Base-by-base conservation (phyloP, 92 coral and sea anemone species). In the Desmophyllum pertusum region DNA sequence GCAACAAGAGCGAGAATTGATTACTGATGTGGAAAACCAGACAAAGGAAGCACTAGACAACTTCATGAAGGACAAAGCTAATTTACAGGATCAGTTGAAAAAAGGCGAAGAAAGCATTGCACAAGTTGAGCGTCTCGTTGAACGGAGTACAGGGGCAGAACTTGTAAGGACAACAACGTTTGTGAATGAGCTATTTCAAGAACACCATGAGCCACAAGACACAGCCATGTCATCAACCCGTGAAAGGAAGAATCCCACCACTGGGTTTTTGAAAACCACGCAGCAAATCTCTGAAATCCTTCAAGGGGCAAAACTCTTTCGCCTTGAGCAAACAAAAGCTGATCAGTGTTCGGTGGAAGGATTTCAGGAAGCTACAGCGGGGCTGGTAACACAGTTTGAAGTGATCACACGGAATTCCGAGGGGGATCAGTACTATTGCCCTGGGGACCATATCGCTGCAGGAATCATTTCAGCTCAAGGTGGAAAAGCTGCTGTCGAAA, bases 231-330 rank as follows among this genome's bases (percentile, higher is more conserved):
- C 30, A 8, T 14, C 61, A 10, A 27, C 40, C 3, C 25, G 36
- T 36, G 80, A 76, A 30, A 38, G 67, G 69, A 37, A 36, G 18
- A 48, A 5, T 48, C 53, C 18, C 18, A 21, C 53, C 39, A 65
- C 74, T 43, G 57, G 31, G 33, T 79, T 66, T 35, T 55, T 66
- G 19, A 50, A 65, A 79, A 79, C n/a, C n/a, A 79, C 75, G 29
- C 43, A 36, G 35, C 31, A 65, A n/a, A 31, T 79, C n/a, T 23
- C 13, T n/a, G 63, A 79, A 2, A 41, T n/a, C 43, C 83, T 79
- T 21, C 63, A 48, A 46, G 27, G 23, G 18, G 15, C 31, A 23
- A 57, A 57, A n/a, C 21, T 79, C 14, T 64, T 75, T 15, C 46
- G 36, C 40, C 40, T 65, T 15, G 30, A 18, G 18, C 21, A 23